Percentiles rank a stretch among this genome's conserved stretches.
Conservation (phyloP, 1,140 invertebrate genomes). For the Bactericera cockerelli region DNA sequence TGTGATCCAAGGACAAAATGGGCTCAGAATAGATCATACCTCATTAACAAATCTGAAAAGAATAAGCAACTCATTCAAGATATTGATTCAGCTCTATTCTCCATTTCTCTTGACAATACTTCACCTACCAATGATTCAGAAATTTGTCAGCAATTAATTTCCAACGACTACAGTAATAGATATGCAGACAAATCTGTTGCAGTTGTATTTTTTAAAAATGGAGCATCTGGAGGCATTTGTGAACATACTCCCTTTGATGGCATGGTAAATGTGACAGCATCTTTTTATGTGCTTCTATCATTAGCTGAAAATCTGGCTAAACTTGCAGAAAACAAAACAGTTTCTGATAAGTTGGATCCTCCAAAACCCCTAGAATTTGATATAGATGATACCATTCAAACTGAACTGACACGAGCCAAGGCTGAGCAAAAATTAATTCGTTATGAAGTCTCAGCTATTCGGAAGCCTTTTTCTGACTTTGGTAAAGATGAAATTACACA, state of each 20-base stretch:
- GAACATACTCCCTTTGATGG: conserved; percentile 40
- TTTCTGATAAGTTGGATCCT: conserved; percentile 18
- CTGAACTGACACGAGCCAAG: conserved; percentile 13
- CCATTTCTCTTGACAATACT: conserved; percentile 38
- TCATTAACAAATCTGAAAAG: conserved; percentile 35
- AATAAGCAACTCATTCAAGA: conserved; percentile 41
- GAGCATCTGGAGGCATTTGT: conserved; percentile 28
- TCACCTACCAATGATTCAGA: conserved; percentile 29
- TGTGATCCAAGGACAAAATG: conserved; percentile 25
- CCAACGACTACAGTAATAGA: conserved; percentile 34
- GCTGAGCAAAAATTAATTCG: conserved; percentile 15
- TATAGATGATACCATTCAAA: conserved; percentile 17
- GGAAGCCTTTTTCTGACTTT: conserved; percentile 32
- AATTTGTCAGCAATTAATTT: conserved; percentile 24
- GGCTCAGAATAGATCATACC: conserved; percentile 35
- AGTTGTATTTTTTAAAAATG: conserved; percentile 35
- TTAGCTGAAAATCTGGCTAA: conserved; percentile 25
- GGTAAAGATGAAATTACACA: conserved; percentile 36
- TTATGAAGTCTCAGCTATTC: conserved; percentile 28
- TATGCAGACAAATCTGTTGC: conserved; percentile 38
- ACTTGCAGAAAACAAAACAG: conserved; percentile 26
- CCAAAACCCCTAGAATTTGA: conserved; percentile 19
- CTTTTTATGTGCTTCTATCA: conserved; percentile 25
- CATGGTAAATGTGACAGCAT: conserved; percentile 33
- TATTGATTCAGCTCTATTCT: conserved; percentile 47